phyloP scores from a whole-genome alignment of 2,797 vertebrate species.

The Orestias chungarensis region DNA sequence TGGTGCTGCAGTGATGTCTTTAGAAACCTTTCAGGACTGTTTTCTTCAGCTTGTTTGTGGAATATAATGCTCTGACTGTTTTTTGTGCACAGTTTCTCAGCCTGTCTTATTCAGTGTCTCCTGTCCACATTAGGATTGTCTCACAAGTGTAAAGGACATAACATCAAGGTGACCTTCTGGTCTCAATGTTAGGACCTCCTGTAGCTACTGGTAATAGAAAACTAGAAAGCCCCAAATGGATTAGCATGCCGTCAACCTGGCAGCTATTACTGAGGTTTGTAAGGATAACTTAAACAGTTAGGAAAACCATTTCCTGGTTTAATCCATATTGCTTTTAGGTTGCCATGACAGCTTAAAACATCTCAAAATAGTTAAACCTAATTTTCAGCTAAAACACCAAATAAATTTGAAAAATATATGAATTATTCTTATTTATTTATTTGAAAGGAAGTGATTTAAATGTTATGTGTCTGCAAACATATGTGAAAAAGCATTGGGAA shows the following conservation, averaged over 20 bases:
- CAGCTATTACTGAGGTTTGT: constrained; percentile 17
- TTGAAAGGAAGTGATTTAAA: background rate
- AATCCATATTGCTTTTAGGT: background rate
- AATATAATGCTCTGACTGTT: background rate
- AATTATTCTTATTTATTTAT: background rate
- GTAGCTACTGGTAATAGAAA: constrained; percentile 62
- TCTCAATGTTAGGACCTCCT: constrained; percentile 41
- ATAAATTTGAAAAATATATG: background rate
- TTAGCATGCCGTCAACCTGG: constrained; percentile 11
- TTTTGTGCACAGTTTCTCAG: background rate
- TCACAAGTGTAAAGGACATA: constrained; percentile 26
- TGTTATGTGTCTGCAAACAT: background rate
- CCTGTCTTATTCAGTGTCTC: background rate
- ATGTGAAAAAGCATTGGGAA: too few species aligned
- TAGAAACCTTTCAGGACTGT: constrained; percentile 23
- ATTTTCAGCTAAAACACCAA: background rate
- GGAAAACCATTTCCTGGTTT: background rate
- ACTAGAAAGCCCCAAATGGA: constrained; percentile 34
- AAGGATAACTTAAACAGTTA: constrained; percentile 10
- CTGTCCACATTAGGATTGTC: constrained; percentile 7
- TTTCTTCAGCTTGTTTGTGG: constrained; percentile 32
- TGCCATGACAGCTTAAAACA: background rate
- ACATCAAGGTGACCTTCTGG: constrained; percentile 30
- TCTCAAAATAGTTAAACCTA: background rate
- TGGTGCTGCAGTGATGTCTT: constrained; percentile 29